Evolutionary conservation across 2,113 vertebrate genomes (phyloP).

Genomic region (Origma solitaria): DNA sequence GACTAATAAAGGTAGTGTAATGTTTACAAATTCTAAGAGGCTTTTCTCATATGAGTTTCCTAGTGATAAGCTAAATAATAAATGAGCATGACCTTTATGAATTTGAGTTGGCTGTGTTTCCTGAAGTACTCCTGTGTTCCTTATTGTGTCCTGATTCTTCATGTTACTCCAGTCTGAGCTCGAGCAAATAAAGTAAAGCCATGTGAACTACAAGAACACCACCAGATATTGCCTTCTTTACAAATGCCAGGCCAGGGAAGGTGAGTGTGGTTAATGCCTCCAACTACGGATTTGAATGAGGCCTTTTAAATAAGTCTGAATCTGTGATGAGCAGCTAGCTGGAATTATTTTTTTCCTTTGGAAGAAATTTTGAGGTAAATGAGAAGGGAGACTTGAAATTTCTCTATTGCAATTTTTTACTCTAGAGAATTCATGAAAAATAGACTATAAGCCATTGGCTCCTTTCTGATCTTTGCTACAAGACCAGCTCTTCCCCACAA

Average conservation of each 20-base stretch:
- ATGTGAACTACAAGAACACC: not conserved
- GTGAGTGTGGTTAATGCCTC: not conserved
- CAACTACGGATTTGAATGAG: not conserved
- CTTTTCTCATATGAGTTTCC: not conserved
- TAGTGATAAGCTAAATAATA: conserved; percentile 12
- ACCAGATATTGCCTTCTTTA: not conserved
- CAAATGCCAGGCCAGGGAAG: not conserved
- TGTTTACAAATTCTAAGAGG: not conserved
- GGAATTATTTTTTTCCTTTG: not conserved
- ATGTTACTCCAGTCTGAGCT: not conserved
- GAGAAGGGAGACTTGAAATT: not conserved
- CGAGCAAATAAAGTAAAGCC: not conserved
- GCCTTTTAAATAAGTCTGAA: not conserved
- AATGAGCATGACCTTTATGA: not conserved
- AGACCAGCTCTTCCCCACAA: not conserved
- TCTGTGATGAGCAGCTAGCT: not conserved
- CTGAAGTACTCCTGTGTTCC: not conserved
- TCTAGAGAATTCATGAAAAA: not conserved
- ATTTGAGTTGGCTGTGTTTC: not conserved
- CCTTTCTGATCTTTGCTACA: not conserved
- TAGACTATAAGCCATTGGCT: not conserved
- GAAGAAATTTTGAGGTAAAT: not conserved
- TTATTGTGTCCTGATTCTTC: not conserved
- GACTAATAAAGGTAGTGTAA: not conserved
- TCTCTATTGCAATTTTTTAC: not conserved